phyloP scores from a whole-genome alignment of 1,140 invertebrate species.

The Cydia pomonella region DNA sequence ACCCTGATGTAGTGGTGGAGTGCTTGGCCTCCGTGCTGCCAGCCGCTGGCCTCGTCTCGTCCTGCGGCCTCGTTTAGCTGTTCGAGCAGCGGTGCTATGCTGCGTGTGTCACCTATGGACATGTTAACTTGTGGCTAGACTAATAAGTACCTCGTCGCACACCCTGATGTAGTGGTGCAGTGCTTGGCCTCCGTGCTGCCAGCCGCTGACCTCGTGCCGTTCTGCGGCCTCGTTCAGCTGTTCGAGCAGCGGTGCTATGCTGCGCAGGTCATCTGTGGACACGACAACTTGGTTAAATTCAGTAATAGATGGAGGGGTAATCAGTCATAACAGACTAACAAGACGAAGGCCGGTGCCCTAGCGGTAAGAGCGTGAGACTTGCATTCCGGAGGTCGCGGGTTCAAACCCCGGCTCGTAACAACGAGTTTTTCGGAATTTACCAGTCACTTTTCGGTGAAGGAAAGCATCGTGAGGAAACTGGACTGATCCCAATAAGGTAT shows the following conservation, averaged over 20 bases:
- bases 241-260: constrained; percentile 81
- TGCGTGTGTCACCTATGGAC: constrained; percentile 59
- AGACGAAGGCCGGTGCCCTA: too few species aligned
- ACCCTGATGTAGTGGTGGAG: constrained; percentile 58
- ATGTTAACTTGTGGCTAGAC: background rate
- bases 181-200: constrained; percentile 59
- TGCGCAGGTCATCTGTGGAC: constrained; percentile 59
- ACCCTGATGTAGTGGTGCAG: constrained; percentile 58
- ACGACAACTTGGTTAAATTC: background rate
- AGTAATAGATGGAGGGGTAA: background rate
- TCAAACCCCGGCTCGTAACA: too few species aligned
- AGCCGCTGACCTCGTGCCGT: constrained; percentile 60
- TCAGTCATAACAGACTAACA: too few species aligned
- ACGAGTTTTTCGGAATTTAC: too few species aligned
- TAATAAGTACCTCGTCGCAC: constrained; percentile 63
- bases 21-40: constrained; percentile 59
- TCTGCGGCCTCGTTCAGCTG: constrained; percentile 60
- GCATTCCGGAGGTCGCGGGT: too few species aligned
- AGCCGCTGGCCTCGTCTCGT: constrained; percentile 60
- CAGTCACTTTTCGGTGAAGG: too few species aligned
- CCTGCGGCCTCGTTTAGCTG: constrained; percentile 60
- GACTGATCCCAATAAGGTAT: too few species aligned
- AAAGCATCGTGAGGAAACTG: too few species aligned
- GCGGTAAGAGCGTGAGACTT: too few species aligned
- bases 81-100: constrained; percentile 82